Conservation (phyloP, 2,797 vertebrate genomes). For the Anolis apletophallus region DNA sequence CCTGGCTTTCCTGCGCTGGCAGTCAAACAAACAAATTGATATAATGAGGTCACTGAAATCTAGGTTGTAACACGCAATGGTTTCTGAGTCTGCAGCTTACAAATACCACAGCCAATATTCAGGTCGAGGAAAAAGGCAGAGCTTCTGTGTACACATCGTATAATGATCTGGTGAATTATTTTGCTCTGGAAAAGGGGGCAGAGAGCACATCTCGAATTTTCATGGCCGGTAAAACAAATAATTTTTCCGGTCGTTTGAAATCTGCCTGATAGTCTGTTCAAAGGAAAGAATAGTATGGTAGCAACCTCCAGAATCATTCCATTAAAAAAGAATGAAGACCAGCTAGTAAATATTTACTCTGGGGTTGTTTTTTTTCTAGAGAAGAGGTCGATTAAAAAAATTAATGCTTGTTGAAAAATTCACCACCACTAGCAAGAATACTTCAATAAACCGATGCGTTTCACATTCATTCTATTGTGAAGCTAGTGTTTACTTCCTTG, state of each 20-base stretch:
- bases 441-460: background rate
- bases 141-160: background rate
- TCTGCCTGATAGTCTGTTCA: background rate
- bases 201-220: background rate
- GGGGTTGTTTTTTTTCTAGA: background rate
- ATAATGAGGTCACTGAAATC: constrained; percentile 26
- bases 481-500: background rate
- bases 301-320: background rate
- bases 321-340: background rate
- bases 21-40: constrained; percentile 19
- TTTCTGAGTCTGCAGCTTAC: constrained; percentile 15
- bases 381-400: background rate
- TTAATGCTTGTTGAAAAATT: background rate
- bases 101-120: constrained; percentile 14
- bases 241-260: constrained; percentile 13
- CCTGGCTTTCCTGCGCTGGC: background rate
- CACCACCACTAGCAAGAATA: background rate
- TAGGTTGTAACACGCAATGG: constrained; percentile 20
- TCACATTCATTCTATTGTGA: background rate
- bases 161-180: constrained; percentile 2
- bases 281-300: background rate
- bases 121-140: constrained; percentile 4
- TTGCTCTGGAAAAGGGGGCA: background rate
- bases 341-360: background rate
- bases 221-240: background rate